Base-by-base conservation (phyloP, 2,888 invertebrate species). In the Callimorpha dominula region DNA sequence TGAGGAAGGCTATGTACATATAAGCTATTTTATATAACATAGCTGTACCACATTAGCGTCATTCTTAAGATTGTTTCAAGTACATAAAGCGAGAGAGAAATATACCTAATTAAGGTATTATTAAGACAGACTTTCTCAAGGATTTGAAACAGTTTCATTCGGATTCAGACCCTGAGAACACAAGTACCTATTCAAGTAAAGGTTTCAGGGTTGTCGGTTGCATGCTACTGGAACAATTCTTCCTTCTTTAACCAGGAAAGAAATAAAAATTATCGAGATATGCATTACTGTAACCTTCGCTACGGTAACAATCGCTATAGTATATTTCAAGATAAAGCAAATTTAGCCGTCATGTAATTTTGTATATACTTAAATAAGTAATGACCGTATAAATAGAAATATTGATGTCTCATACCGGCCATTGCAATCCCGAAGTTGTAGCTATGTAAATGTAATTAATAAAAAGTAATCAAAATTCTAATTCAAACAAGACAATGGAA, bases 161-260 rank as follows among this genome's bases (percentile, higher is more conserved):
- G 9, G 1, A 68, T 71, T 66, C 66, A 76, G 49, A 69, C 73
- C 68, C 42, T 76, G 72, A 71, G 65, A 73, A 66, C 9, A 57
- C 11, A 15, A 62, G 46, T 52, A n/a, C n/a, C n/a, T n/a, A 43
- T 69, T 65, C 68, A 68, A 78, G 71, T 76, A 74, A 82, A 81
- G 68, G 3, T n/a, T 60, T 74, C 79, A 81, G 49, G 81, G 81
- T 63, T 71, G 46, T 20, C 65, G 12, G 42, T 71, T 80, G 70
- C 62, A 67, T 68, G 65, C 43, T n/a, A 42, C 43, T 40, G 31
- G 0, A 46, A 69, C 65, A 50, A 7, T 68, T 60, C 17, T 71
- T 71, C 64, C 63, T 74, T 71, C n/a, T 66, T 69, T 66, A 14
- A 66, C 64, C 79, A 69, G 66, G 43, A 60, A 60, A 43, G 14